These are phyloP conservation scores for Brachyhypopomus occidentalis DNA, from an alignment of 2,113 vertebrate species.

Conservation along the genomic window DNA sequence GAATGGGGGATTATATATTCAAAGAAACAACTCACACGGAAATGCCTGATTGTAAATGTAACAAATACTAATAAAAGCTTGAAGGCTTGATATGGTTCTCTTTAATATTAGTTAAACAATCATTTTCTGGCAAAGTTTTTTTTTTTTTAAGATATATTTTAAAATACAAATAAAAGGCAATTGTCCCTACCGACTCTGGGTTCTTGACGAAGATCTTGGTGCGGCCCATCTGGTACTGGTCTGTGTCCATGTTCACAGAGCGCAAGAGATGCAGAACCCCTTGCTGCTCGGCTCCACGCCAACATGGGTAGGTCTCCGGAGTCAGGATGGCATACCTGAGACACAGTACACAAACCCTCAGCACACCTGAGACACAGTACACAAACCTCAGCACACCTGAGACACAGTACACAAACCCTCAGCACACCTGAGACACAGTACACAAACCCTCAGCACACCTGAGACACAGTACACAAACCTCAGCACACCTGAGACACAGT, in stretches of 20 bases:
- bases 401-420: background rate
- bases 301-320: conserved; percentile 86
- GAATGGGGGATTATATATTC: background rate
- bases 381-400: background rate
- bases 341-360: background rate
- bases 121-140: background rate
- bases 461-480: background rate
- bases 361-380: background rate
- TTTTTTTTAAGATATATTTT: background rate
- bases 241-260: conserved; percentile 92
- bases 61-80: too few relatives aligned
- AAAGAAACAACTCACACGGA: too few relatives aligned
- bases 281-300: conserved; percentile 85
- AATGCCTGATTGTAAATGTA: too few relatives aligned
- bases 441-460: background rate
- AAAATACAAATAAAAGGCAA: background rate
- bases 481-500: background rate
- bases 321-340: conserved; percentile 93
- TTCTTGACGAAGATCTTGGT: conserved; percentile 95
- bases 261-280: conserved; percentile 89
- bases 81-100: background rate
- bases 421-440: background rate
- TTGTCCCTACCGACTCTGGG: conserved; percentile 86
- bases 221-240: conserved; percentile 96
- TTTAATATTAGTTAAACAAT: background rate